Evolutionary conservation across 2,797 vertebrate genomes (phyloP).

Genomic region (Liasis olivaceus): DNA sequence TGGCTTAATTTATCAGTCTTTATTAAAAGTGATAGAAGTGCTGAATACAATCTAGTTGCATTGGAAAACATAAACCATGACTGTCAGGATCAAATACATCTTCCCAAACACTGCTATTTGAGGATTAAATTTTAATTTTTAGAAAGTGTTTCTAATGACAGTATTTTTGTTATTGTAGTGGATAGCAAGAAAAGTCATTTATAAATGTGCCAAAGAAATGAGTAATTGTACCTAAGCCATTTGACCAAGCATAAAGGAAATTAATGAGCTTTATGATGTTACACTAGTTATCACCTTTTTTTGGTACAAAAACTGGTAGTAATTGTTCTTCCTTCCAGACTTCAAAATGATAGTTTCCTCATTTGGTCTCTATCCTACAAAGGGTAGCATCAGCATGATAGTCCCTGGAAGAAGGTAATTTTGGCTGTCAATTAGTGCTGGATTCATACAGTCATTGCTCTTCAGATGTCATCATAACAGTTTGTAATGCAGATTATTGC

Average conservation of each 20-base stretch:
- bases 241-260: constrained; percentile 2
- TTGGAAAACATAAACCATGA: constrained; percentile 57
- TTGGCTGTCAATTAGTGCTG: background rate
- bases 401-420: background rate
- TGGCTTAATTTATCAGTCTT: constrained; percentile 30
- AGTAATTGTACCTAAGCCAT: constrained; percentile 30
- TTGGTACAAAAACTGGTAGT: background rate
- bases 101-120: constrained; percentile 50
- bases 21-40: constrained; percentile 44
- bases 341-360: background rate
- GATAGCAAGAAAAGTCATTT: constrained; percentile 14
- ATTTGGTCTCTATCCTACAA: background rate
- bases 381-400: background rate
- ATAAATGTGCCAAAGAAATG: constrained; percentile 27
- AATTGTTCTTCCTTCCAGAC: background rate
- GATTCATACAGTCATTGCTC: too few species aligned
- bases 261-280: background rate
- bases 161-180: constrained; percentile 14
- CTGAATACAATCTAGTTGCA: constrained; percentile 44
- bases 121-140: constrained; percentile 58
- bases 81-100: constrained; percentile 44
- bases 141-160: constrained; percentile 41
- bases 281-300: background rate
- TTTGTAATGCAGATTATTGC: background rate
- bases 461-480: background rate